Evolutionary conservation across 2,888 invertebrate genomes (phyloP), one percentile per base, ranked within the genome.

Genomic region (Philereme transversata): DNA sequence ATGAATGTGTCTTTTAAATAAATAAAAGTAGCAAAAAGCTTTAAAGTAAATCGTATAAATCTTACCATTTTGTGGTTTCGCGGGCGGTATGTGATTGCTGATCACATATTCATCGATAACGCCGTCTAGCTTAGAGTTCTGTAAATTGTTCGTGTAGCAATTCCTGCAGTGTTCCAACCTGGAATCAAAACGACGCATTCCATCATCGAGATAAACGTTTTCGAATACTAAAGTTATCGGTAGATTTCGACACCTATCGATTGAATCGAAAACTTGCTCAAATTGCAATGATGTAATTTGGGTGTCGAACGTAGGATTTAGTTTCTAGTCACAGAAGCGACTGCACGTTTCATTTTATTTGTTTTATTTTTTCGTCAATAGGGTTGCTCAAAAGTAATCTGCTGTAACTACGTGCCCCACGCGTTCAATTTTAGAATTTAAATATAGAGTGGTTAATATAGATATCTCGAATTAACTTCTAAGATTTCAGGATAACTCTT

Each of bases 101-200:
- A 91, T 91, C 72, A 91, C 91, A 90, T 91, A 92, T 83, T 91
- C 90, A 81, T 88, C 86, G 72, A 90, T 86, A 65, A 81, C 87
- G 55, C 83, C 87, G 75, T 89, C 90, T 74, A 88, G 82, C 90
- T 92, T 91, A 57, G 84, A 79, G 70, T 78, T 87, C 72, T 93
- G 94, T 72, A 94, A 84, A 87, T 95, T 95, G 93, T 96, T 97
- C 90, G 96, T 97, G 95, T 97, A 97, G 93, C 97, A 97, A 89
- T 95, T 95, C 87, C 94, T 94, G 88, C 97, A 94, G 83, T 93
- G 92, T 70, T 94, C 93, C 83, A 94, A 89, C 93, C 93, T 93
- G 83, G 9, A 82, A 83, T 66, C 61, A 75, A 74, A 65, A 53
- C 4, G 33, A 61, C 48, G 49, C 22, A 52, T 58, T 53, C 45